These are phyloP conservation scores for Smutsia temminckii DNA, from an alignment of 2,797 vertebrate species.

Conservation along the genomic window DNA sequence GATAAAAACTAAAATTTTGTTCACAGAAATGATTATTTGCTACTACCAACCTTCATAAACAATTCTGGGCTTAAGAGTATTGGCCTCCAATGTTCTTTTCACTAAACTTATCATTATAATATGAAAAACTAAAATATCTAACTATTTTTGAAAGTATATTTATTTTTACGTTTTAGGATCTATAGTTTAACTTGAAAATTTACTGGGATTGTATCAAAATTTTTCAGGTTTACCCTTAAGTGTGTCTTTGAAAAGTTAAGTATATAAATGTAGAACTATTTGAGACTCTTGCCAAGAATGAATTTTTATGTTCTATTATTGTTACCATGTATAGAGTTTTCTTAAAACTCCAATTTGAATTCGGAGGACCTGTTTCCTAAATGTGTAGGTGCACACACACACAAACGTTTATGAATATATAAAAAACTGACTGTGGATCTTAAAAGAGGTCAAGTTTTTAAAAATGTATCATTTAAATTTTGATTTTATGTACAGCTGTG, in stretches of 20 bases:
- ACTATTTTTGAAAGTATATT: neutral
- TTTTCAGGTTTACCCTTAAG: neutral
- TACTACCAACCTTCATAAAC: neutral
- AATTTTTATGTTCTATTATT: slow-evolving; percentile 1
- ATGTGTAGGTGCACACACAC: neutral
- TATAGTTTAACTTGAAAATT: neutral
- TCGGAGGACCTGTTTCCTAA: neutral
- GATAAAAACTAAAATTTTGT: neutral
- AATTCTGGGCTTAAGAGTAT: neutral
- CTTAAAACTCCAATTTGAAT: neutral
- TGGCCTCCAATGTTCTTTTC: neutral
- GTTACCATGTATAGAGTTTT: neutral
- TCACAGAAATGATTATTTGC: neutral
- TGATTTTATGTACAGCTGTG: neutral
- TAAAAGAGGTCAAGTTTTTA: slow-evolving; percentile 41
- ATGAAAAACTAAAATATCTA: neutral
- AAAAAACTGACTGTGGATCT: slow-evolving; percentile 69
- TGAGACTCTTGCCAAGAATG: neutral
- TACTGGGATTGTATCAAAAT: neutral
- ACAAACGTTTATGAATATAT: neutral
- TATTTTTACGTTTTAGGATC: neutral
- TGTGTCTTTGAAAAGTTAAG: neutral
- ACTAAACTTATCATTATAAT: neutral
- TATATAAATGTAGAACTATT: neutral
- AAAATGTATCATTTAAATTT: slow-evolving; percentile 66